Evolutionary conservation across 2,113 vertebrate genomes (phyloP), one percentile per base, ranked within the genome.

Genomic region (Hucho hucho): DNA sequence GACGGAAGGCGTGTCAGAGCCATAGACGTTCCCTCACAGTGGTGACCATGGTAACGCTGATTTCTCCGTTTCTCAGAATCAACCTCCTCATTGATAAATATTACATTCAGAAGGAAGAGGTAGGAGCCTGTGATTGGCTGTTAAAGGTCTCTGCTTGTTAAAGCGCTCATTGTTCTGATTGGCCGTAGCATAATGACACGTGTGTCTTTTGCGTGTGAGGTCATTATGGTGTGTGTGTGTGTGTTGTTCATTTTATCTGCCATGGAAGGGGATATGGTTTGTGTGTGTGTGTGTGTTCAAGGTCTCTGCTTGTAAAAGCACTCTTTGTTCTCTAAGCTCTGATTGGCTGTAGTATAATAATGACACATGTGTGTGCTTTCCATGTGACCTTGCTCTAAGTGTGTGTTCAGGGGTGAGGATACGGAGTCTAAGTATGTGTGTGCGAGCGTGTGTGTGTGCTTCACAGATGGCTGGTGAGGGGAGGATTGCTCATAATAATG

Each of bases 41-140:
- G 53, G 72, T 83, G 26, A 24, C 81, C 70, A 69, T 56, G 74
- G 83, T 70, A 80, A 87, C 80, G 0, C 29, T 37, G 28, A 63
- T 4, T 25, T 43, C 70, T 75, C 65, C 26, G 6, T 29, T 13
- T 28, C 46, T 14, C 18, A 16, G 1, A 22, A 26, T 70, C 78
- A 14, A 2, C 7, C 63, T 2, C 49, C 65, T 72, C 74, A 26
- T 76, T 71, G 59, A 68, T 49, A 14, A 4, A 43, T 43, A 43
- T 9, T 67, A 64, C 24, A 64, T 71, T 72, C 70, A 70, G 47
- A 64, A 14, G 1, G 68, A 56, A 18, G 3, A 16, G 64, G 75
- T 75, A 32, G 49, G 70, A 69, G 4, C 32, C 11, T 68, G 25
- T 22, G 5, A 46, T 69, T 61, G 1, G 73, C 20, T 1, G 11